Evolutionary conservation across 2,797 vertebrate genomes (phyloP).

Genomic region (Glyptemys insculpta): DNA sequence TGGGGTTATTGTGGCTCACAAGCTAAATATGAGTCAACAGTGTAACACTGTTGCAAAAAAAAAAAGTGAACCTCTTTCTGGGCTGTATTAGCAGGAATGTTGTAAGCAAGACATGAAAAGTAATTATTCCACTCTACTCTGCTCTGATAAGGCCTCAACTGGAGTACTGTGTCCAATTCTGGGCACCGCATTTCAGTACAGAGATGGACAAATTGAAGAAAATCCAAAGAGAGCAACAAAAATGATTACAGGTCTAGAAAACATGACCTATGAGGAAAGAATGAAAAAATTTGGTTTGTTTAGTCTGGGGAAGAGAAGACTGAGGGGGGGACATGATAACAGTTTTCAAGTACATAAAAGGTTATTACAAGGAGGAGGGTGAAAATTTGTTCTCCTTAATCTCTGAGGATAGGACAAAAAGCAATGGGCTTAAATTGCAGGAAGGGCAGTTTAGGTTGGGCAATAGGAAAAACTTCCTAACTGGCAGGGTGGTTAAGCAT

Average conservation of each 20-base stretch:
- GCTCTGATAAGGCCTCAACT: not conserved
- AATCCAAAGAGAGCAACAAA: not conserved
- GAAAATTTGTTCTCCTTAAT: not conserved
- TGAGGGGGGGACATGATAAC: not conserved
- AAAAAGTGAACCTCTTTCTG: not conserved
- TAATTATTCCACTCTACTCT: not conserved
- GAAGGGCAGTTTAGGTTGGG: not conserved
- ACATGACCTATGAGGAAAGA: not conserved
- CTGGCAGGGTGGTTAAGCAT: not conserved
- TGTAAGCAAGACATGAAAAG: not conserved
- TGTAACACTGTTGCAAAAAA: not conserved
- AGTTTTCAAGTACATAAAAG: not conserved
- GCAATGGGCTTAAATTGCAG: not conserved
- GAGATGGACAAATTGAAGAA: not conserved
- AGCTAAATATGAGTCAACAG: not conserved
- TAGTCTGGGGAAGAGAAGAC: not conserved
- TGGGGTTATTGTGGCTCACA: not conserved
- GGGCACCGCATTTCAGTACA: not conserved
- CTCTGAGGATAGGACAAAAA: not conserved
- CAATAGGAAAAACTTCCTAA: not conserved
- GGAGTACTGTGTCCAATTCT: not conserved
- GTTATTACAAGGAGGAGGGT: not conserved
- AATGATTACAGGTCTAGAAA: not conserved
- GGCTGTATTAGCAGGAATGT: not conserved
- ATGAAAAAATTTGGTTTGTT: not conserved